Evolutionary conservation across 2,113 vertebrate species (phyloP), one percentile per base, ranked within the genome.

Genomic region (Vidua chalybeata): DNA sequence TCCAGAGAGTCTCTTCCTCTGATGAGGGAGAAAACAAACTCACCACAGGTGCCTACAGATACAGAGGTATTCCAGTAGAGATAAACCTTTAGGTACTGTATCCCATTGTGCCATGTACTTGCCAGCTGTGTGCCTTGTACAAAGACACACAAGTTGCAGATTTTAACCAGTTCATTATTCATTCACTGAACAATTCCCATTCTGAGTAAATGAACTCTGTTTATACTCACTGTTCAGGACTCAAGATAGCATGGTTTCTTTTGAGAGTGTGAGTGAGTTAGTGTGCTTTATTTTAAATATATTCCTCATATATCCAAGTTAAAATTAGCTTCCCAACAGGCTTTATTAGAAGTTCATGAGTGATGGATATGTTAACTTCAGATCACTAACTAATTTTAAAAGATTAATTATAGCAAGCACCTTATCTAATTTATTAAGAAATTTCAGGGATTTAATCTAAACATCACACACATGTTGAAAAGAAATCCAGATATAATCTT

Each of bases 21-120:
- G 31, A 17, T 27, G 35, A 22, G 7, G 17, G 26, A 64, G 45
- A 33, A 61, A 64, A 72, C 13, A 16, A 10, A 24, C 0, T 0
- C 4, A 4, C 41, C 33, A 26, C 37, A 48, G 56, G 15, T 75
- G 31, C 23, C 61, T 16, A 14, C 18, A 48, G 41, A 17, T 8
- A 27, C 28, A 79, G 51, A 82, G 24, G 3, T 71, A 26, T 74
- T 35, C 33, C 61, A 31, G 35, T 12, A 21, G 13, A 51, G 56
- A 7, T 26, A 7, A 5, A 71, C 19, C 23, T 33, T 15, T 26
- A 66, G 67, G 22, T 56, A 23, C 51, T 28, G 28, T 58, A 35
- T 30, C 24, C 67, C 56, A 10, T 6, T 26, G 61, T 71, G 33
- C 79, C 1, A 0, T 3, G 2, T 37, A 6, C 71, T 64, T 83